Conservation (phyloP, 2,113 vertebrate species). For the Phyllostomus hastatus region DNA sequence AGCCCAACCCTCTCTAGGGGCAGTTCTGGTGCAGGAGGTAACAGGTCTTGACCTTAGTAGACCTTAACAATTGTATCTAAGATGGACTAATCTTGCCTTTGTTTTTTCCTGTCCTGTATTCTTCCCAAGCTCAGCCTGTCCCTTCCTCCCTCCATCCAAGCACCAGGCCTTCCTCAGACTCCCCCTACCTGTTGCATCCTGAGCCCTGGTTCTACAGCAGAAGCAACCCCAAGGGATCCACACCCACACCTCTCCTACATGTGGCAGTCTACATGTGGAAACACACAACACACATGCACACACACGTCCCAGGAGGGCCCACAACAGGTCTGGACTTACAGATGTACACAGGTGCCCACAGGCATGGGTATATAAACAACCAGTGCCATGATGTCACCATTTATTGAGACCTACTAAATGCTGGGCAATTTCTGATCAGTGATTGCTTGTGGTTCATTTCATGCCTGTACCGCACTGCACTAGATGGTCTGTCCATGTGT, state of each 20-base stretch:
- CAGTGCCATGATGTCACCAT: accelerated
- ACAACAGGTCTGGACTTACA: neutral
- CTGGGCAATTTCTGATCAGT: neutral
- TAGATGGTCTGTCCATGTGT: accelerated
- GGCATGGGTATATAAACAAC: neutral
- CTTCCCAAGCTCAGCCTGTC: neutral
- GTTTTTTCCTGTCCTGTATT: neutral
- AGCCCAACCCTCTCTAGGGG: neutral
- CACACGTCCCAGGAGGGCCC: neutral
- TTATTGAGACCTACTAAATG: neutral
- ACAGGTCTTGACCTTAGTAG: neutral
- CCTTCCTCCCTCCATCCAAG: neutral
- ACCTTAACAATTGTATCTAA: neutral
- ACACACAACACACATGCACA: neutral
- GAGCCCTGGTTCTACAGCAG: neutral
- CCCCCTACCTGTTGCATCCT: neutral
- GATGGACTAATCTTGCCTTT: neutral
- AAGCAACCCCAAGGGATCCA: neutral
- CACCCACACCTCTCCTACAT: neutral
- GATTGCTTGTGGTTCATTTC: neutral
- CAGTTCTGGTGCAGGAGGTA: neutral
- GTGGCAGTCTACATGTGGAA: neutral
- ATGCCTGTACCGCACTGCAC: accelerated
- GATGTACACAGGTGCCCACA: neutral
- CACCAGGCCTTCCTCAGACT: neutral